Base-by-base conservation (phyloP, 2,888 invertebrate species). In the Diaprepes abbreviatus region DNA sequence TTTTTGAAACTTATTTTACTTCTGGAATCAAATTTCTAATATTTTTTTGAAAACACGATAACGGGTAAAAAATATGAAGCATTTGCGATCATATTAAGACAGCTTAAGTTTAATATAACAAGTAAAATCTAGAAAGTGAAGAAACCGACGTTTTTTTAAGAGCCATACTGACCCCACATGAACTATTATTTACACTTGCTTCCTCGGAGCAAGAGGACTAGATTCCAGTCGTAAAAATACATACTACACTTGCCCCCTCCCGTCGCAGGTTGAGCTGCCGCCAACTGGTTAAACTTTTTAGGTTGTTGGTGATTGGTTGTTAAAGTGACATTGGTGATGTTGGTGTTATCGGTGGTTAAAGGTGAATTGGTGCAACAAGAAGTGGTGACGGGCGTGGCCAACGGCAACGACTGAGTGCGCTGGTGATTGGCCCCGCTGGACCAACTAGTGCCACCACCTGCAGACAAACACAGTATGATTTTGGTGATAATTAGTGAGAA, bases 391-490 rank as follows among this genome's bases (percentile, higher is more conserved):
- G 81, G 78, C 77, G 82, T 81, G 76, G 83, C 81, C 73, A 91
- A 83, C 71, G 91, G 91, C 81, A 91, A 89, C 79, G 91, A 91
- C 81, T 90, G 86, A 73, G 91, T 91, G 82, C 91, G 87, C 83
- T 89, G 90, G 84, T 92, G 91, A 74, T 77, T 80, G 74, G 82
- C 81, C 73, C 76, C 80, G 71, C 80, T 80, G 58, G 80, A 77
- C 80, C 80, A 81, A 72, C 79, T 77, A 66, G 78, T 76, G 64
- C 79, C 79, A 45, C 75, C 78, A 76, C 82, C 82, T 80, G 80
- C 16, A 38, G 62, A 66, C 62, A 66, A 70, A 55, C 50, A 59
- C 48, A 64, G 0, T n/a, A 24, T 24, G 28, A 28, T 28, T 9
- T 33, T 50, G 28, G 28, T 50, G 48, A 48, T 28, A 28, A 12